These are phyloP conservation scores for Terrapene triunguis DNA, from an alignment of 2,113 vertebrate species.

Conservation along the genomic window DNA sequence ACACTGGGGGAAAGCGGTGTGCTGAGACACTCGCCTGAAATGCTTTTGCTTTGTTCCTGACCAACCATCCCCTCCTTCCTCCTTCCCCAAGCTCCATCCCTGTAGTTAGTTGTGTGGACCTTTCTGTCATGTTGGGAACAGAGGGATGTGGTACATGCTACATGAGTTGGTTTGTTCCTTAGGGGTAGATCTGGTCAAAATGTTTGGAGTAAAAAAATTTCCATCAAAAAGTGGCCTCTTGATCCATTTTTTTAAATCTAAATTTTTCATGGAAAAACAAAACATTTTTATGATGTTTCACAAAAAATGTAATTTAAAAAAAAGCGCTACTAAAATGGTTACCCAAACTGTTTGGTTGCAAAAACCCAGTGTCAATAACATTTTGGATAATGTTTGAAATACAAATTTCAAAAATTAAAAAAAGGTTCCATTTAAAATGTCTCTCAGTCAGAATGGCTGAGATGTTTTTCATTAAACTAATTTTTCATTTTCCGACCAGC, in stretches of 20 bases:
- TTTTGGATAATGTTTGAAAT: background rate
- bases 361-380: background rate
- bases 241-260: background rate
- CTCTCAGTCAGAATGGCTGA: constrained; percentile 3
- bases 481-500: background rate
- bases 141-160: background rate
- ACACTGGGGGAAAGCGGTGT: background rate
- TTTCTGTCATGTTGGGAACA: background rate
- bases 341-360: background rate
- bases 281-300: background rate
- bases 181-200: background rate
- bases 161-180: accelerated
- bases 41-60: constrained; percentile 4
- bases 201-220: background rate
- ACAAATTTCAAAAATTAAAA: no score
- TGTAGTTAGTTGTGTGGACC: background rate
- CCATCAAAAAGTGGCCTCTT: background rate
- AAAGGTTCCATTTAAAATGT: constrained; percentile 33
- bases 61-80: background rate
- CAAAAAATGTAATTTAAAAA: background rate
- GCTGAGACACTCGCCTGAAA: background rate
- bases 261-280: background rate
- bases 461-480: constrained; percentile 32
- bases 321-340: background rate
- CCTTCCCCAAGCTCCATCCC: background rate